phyloP scores from a whole-genome alignment of 30 jellyfish, hydroid and myxozoan species.

The Clytia hemisphaerica region DNA sequence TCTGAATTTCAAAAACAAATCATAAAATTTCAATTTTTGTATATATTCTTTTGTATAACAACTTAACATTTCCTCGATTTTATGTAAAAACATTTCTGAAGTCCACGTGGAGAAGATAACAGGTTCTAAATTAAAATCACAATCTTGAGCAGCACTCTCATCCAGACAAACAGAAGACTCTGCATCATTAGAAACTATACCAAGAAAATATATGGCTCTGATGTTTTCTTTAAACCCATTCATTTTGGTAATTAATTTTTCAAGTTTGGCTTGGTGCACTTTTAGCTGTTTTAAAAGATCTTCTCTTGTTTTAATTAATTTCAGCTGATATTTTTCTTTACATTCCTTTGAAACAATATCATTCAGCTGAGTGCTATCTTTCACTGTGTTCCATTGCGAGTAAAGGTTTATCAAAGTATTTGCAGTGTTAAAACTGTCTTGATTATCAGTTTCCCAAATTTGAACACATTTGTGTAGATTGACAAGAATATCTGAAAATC shows the following conservation, averaged over 20 bases:
- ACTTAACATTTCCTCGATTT: slow-evolving; percentile 37
- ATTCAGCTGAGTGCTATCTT: neutral
- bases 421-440: slow-evolving; percentile 61
- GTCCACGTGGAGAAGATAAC: slow-evolving; percentile 46
- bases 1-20: slow-evolving; percentile 13
- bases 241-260: slow-evolving; percentile 25
- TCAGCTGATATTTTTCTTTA: slow-evolving; percentile 39
- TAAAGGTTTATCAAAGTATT: slow-evolving; percentile 49
- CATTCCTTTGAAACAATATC: slow-evolving; percentile 43
- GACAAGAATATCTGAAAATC: slow-evolving; percentile 46
- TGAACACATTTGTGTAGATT: slow-evolving; percentile 61
- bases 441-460: slow-evolving; percentile 61
- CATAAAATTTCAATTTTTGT: slow-evolving; percentile 33
- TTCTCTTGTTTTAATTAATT: slow-evolving; percentile 53
- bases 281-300: slow-evolving; percentile 51
- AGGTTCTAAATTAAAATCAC: neutral
- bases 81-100: slow-evolving; percentile 26
- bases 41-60: slow-evolving; percentile 62
- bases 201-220: slow-evolving; percentile 48
- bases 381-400: slow-evolving; percentile 46
- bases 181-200: neutral
- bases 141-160: neutral
- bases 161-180: too few relatives aligned
- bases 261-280: slow-evolving; percentile 26
- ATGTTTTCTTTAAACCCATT: slow-evolving; percentile 30